A percentile compares a stretch with the other conserved stretches of the same genome.
These are phyloP conservation scores for Stigmatopora argus DNA, from an alignment of 2,113 vertebrate species.

Conservation along the genomic window DNA sequence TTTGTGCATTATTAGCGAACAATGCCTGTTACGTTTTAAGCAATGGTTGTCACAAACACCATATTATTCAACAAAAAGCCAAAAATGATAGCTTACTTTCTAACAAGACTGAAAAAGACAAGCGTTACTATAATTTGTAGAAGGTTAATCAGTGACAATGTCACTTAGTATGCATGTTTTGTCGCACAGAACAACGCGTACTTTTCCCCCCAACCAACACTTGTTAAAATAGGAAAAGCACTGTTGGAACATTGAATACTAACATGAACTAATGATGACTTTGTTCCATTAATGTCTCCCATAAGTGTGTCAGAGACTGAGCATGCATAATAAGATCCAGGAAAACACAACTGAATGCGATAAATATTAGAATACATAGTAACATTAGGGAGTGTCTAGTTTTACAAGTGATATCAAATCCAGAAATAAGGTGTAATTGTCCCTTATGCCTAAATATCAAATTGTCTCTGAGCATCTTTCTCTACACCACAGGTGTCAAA, in stretches of 20 bases:
- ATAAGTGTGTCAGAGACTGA: neutral
- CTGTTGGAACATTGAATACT: slow-evolving; percentile 4
- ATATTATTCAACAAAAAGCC: neutral
- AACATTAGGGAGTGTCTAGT: neutral
- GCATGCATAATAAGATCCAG: slow-evolving; percentile 1
- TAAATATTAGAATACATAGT: neutral
- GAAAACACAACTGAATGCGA: neutral
- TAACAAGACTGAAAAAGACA: neutral
- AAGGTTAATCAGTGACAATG: slow-evolving; percentile 4
- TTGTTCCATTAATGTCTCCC: slow-evolving; percentile 1
- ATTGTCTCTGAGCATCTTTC: no score
- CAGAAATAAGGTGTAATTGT: no score
- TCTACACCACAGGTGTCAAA: no score
- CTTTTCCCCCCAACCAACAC: neutral
- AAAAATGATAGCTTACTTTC: neutral
- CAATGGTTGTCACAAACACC: neutral
- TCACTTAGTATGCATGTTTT: neutral
- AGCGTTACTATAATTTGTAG: neutral
- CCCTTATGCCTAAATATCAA: no score
- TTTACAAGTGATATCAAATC: neutral
- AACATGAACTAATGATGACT: slow-evolving; percentile 3
- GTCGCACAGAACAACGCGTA: neutral
- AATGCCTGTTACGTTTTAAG: no score
- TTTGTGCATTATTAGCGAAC: no score
- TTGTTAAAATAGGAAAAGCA: neutral